Evolutionary conservation across 1,140 invertebrate species (phyloP).

Genomic region (Drosophila ironensis): DNA sequence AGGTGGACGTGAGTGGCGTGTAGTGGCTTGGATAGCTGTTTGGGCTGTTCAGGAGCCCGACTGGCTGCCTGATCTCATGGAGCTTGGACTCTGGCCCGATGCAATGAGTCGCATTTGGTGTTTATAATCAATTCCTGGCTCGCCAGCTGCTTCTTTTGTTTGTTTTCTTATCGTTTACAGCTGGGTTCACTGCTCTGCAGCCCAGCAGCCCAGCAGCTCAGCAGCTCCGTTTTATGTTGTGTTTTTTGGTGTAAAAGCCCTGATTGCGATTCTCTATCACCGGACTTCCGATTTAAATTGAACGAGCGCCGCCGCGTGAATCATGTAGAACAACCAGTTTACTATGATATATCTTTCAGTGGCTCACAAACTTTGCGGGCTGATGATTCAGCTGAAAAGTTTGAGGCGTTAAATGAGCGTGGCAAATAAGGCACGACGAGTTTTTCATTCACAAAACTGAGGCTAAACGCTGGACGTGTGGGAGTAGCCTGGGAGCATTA

Average conservation of each 20-base stretch:
- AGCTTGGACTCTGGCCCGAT: slow-evolving; percentile 23
- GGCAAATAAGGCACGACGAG: slow-evolving; percentile 55
- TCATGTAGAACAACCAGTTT: slow-evolving; percentile 39
- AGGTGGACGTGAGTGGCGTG: slow-evolving; percentile 40
- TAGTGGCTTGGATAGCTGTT: slow-evolving; percentile 23
- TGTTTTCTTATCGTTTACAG: slow-evolving; percentile 23
- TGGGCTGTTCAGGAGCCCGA: slow-evolving; percentile 35
- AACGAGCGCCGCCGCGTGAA: slow-evolving; percentile 4
- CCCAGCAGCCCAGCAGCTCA: no score
- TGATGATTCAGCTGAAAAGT: slow-evolving; percentile 46
- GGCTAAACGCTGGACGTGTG: slow-evolving; percentile 20
- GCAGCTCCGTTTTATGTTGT: no score
- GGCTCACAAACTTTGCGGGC: no score
- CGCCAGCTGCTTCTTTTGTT: slow-evolving; percentile 13
- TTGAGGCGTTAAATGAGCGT: slow-evolving; percentile 24
- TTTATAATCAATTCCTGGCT: slow-evolving; percentile 14
- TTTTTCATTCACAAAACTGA: slow-evolving; percentile 72
- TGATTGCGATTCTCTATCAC: no score
- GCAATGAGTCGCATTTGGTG: slow-evolving; percentile 24
- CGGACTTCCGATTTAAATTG: slow-evolving; percentile 40
- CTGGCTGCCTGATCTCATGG: slow-evolving; percentile 17
- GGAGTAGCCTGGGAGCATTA: slow-evolving; percentile 30
- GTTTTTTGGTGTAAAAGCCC: no score
- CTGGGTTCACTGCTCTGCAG: slow-evolving; percentile 30
- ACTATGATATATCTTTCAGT: background rate